phyloP scores from a whole-genome alignment of 2,888 invertebrate genomes.

The Isotomurus palustris region DNA sequence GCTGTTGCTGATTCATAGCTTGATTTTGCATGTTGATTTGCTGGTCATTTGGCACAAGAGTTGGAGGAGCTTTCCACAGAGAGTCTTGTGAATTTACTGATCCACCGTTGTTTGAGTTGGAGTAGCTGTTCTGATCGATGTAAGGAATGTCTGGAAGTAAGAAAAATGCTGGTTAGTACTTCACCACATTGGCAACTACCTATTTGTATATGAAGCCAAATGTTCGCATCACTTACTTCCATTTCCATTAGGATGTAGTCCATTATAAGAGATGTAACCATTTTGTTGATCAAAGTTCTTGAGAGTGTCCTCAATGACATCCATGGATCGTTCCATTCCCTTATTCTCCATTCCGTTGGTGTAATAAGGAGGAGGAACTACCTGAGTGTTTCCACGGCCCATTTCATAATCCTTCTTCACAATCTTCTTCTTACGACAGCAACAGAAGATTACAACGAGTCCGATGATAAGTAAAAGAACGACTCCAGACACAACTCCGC shows the following conservation, averaged over 20 bases:
- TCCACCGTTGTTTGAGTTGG: slow-evolving; percentile 90
- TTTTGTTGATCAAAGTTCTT: slow-evolving; percentile 69
- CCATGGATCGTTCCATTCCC: slow-evolving; percentile 83
- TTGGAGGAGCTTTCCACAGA: slow-evolving; percentile 68
- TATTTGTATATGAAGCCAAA: not conserved
- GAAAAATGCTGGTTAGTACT: slow-evolving; percentile 2
- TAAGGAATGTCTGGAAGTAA: slow-evolving; percentile 52
- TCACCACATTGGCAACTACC: not conserved
- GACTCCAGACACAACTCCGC: slow-evolving; percentile 69
- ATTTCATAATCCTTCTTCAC: slow-evolving; percentile 89
- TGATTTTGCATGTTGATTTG: slow-evolving; percentile 18
- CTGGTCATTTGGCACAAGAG: slow-evolving; percentile 41
- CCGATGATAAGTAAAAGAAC: slow-evolving; percentile 73
- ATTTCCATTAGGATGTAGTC: slow-evolving; percentile 57
- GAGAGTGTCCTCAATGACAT: slow-evolving; percentile 69
- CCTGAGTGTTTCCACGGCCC: slow-evolving; percentile 61
- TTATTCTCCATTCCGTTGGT: slow-evolving; percentile 84
- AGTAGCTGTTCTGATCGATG: slow-evolving; percentile 77
- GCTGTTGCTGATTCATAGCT: slow-evolving; percentile 23
- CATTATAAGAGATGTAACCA: slow-evolving; percentile 74
- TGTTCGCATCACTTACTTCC: slow-evolving; percentile 63
- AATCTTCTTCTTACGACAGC: slow-evolving; percentile 74
- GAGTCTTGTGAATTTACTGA: slow-evolving; percentile 92
- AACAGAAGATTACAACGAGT: slow-evolving; percentile 74
- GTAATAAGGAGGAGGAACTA: slow-evolving; percentile 84